Evolutionary conservation across 2,888 invertebrate species (phyloP), one percentile per base, ranked within the genome.

Genomic region (Torymus auratus): DNA sequence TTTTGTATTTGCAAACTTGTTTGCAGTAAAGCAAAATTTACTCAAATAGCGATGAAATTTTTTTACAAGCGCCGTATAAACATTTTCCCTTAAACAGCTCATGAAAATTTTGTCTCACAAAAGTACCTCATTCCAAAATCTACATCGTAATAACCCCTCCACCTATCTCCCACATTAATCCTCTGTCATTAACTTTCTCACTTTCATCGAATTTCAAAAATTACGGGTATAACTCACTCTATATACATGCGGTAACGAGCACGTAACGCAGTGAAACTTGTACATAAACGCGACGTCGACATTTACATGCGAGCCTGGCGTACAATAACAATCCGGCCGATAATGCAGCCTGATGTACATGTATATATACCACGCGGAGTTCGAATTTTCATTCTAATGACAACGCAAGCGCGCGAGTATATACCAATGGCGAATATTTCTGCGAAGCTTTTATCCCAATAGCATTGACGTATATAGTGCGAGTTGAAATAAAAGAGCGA

Each of bases 401-500:
- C 56, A 20, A 17, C 2, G 15, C 52, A 7, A 10, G 41, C 41
- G 41, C 41, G 7, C 7, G 41, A 1, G 7, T 41, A 2, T 41
- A 41, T 41, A 41, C 41, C 41, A 41, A 7, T 12, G 17, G 13
- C 2, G 28, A 13, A 60, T 61, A 75, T 53, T 68, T 75, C 53
- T 23, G 14, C 15, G 23, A 75, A 68, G 20, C 60, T 75, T 75
- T 75, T 75, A 75, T 75, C 60, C 23, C 60, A 15, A 53, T 53
- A 68, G 52, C 15, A 75, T 68, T 53, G 68, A 68, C 56, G 56
- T 50, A n/a, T 28, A 41, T 41, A 77, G 58, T 52, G 60, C 55
- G 17, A 77, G 64, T 58, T 64, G 52, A 77, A 64, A 75, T 75
- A 60, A 68, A 75, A 75, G 23, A 52, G 7, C 5, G 7, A 41